Evolutionary conservation across 2,888 invertebrate species (phyloP).

Genomic region (Unio delphinus): DNA sequence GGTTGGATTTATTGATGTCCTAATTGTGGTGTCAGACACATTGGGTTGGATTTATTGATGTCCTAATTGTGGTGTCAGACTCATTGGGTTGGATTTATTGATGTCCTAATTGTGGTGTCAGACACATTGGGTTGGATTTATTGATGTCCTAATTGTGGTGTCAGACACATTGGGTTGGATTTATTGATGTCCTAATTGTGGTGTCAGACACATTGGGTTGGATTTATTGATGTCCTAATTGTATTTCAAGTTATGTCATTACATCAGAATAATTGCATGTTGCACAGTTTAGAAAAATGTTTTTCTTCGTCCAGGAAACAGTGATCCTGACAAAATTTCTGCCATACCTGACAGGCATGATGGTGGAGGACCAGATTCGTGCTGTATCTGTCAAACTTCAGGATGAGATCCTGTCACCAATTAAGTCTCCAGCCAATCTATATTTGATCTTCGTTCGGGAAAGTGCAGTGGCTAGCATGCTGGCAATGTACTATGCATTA

Average conservation of each 20-base stretch:
- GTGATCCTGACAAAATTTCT: conserved; percentile 95
- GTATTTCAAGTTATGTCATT: too few relatives aligned
- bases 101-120: too few relatives aligned
- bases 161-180: too few relatives aligned
- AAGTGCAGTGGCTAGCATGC: conserved; percentile 90
- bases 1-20: not conserved
- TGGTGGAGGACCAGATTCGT: conserved; percentile 80
- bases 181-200: too few relatives aligned
- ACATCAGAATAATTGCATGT: not conserved
- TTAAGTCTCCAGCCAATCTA: conserved; percentile 85
- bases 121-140: too few relatives aligned
- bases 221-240: not conserved
- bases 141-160: too few relatives aligned
- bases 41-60: too few relatives aligned
- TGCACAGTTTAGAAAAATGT: not conserved
- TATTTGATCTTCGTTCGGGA: conserved; percentile 89
- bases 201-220: not conserved
- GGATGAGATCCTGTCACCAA: conserved; percentile 79
- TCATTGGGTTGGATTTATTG: too few relatives aligned
- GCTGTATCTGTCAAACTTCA: conserved; percentile 86
- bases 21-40: not conserved
- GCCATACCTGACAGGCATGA: conserved; percentile 92
- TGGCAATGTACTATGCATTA: conserved; percentile 91
- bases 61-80: too few relatives aligned
- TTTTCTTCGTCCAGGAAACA: conserved; percentile 76